Evolutionary conservation across 2,113 vertebrate genomes (phyloP), one percentile per base, ranked within the genome.

Genomic region (Rana temporaria): DNA sequence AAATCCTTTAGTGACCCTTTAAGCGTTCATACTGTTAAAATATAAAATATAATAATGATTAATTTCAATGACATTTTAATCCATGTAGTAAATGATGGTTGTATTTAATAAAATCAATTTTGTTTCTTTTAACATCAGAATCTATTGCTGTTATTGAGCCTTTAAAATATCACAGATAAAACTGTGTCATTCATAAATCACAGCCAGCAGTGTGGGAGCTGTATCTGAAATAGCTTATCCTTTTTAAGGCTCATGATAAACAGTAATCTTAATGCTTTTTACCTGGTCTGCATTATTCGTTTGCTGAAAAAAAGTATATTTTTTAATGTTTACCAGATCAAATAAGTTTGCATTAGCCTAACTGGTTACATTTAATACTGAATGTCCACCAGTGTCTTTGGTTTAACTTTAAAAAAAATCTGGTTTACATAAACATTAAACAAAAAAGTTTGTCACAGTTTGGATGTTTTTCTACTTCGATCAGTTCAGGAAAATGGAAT

Each of bases 61-160:
- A 30, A 73, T 57, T 56, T n/a, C 32, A 57, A 19, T 57, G 34
- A n/a, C 1, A 20, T 26, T 57, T 9, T 55, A 30, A 32, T 38
- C 18, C 87, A 86, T 68, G 63, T 87, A 89, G 74, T 62, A 69
- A 24, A 34, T 90, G 84, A 80, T 88, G 68, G 90, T 91, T 93
- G 90, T 89, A 89, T 91, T 86, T 81, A 89, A 88, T 52, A 84
- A 87, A 87, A 93, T 93, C 89, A 91, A 89, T 92, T 88, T 89
- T 89, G 85, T 87, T 93, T 93, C 91, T 91, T 93, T 91, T 91
- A 90, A 92, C 91, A 90, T 90, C 82, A 85, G 90, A 90, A 91
- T 90, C 92, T 90, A 91, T 86, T 85, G 69, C 86, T 88, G 84
- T 87, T 87, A 92, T 91, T 92, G 91, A 93, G 84, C 90, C 85